These are phyloP conservation scores for Phenganax stokvisi DNA, from an alignment of 92 coral and sea anemone genomes.

Conservation along the genomic window DNA sequence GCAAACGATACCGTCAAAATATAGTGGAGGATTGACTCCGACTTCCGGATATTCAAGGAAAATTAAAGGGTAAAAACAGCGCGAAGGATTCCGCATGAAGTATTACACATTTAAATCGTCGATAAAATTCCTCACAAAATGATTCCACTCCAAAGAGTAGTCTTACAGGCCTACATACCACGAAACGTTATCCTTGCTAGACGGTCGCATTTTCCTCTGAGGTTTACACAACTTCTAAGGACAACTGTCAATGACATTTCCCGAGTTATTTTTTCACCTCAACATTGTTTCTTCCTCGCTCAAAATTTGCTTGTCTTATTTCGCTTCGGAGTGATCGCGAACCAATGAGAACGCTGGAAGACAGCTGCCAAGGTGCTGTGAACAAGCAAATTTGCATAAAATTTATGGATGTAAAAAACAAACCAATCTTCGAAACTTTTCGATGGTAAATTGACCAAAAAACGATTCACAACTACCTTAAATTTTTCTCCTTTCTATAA, in stretches of 20 bases:
- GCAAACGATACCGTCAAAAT: not conserved
- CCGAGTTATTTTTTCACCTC: slow-evolving; percentile 8
- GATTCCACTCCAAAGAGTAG: slow-evolving; percentile 5
- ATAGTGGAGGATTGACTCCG: not conserved
- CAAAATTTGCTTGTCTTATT: not conserved
- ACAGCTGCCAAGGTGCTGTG: slow-evolving; percentile 20
- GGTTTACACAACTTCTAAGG: slow-evolving; percentile 88
- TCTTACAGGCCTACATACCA: slow-evolving; percentile 56
- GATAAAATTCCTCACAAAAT: slow-evolving; percentile 35
- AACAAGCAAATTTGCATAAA: slow-evolving; percentile 26
- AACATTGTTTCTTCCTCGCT: not conserved
- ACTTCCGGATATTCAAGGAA: slow-evolving; percentile 7
- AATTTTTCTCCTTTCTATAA: not conserved
- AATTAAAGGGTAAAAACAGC: not conserved
- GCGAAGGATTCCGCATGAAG: slow-evolving; percentile 9
- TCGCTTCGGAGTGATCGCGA: not conserved
- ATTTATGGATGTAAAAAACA: slow-evolving; percentile 28
- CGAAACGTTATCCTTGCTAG: slow-evolving; percentile 96
- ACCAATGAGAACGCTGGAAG: slow-evolving; percentile 14
- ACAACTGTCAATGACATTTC: slow-evolving; percentile 84
- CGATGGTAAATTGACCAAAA: not conserved
- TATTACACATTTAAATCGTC: not conserved
- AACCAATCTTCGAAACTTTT: slow-evolving; percentile 1
- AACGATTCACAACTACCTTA: not conserved
- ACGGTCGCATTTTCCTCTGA: slow-evolving; percentile 93